Base-by-base conservation (phyloP, 2,888 invertebrate species). In the Suillia variegata region DNA sequence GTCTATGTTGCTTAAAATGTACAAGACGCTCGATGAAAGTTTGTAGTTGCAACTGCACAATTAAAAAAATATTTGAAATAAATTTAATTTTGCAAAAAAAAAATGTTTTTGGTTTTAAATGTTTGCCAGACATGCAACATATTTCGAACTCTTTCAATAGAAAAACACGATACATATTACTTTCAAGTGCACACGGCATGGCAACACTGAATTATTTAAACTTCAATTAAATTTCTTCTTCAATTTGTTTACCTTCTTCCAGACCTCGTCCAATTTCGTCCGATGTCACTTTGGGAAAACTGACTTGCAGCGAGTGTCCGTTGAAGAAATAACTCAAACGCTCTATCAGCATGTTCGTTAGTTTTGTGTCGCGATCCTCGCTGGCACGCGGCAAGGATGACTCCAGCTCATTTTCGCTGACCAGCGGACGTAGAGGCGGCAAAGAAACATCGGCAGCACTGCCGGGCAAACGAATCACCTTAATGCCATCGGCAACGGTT, bases 291-390 rank as follows among this genome's bases (percentile, higher is more conserved):
- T 88, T 89, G 1, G 93, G 93, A 68, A 93, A 82, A 20, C 88
- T 88, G 59, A 94, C 85, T 80, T 92, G 92, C 49, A 93, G 81
- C 33, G 89, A 90, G 76, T 91, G 89, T 0, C 89, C 88, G 69
- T 89, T 89, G 67, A 92, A 86, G 70, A 92, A 87, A 48, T 87
- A 84, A 5, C 90, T 86, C 17, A 92, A 80, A 54, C 89, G 86
- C 59, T 92, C 89, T 81, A 91, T 85, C 13, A 93, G 82, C 84
- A 92, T 86, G 42, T 85, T 85, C 2, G 88, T 87, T 49, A 93
- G 80, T 0, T 87, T 85, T 33, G 87, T 86, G 62, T 92, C 90
- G 69, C 88, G 87, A 61, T 87, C 88, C 49, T 87, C 87, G 48
- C 86, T 79, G 63, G 86, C 87, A 61, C 91, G 86, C 0, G 90